Conservation (phyloP, 2,113 vertebrate species). For the Megaceryle maxima region DNA sequence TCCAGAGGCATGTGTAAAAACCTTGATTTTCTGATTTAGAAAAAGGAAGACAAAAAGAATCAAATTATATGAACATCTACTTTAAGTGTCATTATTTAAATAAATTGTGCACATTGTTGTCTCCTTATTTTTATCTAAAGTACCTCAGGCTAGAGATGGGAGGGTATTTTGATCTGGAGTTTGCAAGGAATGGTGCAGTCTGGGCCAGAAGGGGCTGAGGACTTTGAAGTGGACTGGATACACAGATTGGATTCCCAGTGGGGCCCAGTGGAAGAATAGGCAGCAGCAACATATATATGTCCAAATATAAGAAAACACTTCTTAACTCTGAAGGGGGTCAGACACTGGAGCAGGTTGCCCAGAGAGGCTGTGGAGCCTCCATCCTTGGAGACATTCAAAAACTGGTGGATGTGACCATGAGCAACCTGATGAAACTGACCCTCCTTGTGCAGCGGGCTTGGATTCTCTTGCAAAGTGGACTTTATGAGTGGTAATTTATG, state of each 20-base stretch:
- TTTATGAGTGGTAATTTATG: background rate
- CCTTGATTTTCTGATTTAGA: background rate
- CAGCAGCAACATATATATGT: background rate
- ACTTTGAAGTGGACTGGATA: background rate
- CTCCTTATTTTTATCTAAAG: background rate
- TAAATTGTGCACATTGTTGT: background rate
- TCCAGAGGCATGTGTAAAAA: background rate
- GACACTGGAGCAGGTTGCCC: background rate
- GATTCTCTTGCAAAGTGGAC: background rate
- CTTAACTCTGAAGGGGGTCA: background rate
- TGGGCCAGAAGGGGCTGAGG: background rate
- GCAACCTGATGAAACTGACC: background rate
- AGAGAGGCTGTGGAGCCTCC: background rate
- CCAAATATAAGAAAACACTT: background rate
- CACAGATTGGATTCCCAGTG: background rate
- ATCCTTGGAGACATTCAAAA: background rate
- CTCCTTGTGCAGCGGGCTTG: background rate
- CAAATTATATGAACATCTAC: background rate
- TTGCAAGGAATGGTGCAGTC: background rate
- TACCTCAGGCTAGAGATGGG: background rate
- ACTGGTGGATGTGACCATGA: background rate
- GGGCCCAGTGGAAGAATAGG: background rate
- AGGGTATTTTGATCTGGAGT: background rate
- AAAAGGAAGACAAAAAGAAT: background rate
- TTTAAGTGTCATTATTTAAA: background rate